A percentile compares a stretch with the other conserved stretches of the same genome.
Evolutionary conservation across 64 coral and sea anemone genomes (phyloP).

Genomic region (Pocillopora damicornis): DNA sequence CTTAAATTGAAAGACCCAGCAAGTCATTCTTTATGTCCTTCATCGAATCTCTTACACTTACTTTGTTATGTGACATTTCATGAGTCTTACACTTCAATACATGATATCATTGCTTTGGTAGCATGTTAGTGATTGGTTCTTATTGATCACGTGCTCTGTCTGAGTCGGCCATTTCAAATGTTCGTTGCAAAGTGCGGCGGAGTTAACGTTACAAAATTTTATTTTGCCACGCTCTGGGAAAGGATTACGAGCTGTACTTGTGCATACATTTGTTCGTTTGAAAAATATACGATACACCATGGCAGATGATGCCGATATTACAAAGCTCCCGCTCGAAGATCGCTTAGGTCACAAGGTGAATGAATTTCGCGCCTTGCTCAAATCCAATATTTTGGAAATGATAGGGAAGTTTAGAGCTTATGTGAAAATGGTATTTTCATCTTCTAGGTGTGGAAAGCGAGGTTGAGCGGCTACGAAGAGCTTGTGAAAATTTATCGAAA

Average conservation of each 20-base stretch:
- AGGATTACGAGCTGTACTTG: neutral
- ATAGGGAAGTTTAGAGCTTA: neutral
- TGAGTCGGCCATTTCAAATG: conserved; percentile 43
- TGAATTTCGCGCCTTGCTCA: conserved; percentile 1
- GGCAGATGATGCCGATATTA: conserved; percentile 76
- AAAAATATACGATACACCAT: conserved; percentile 27
- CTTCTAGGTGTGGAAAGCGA: conserved; percentile 96
- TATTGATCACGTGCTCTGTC: neutral
- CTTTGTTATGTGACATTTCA: neutral
- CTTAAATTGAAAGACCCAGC: no score
- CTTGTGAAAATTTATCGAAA: conserved; percentile 67
- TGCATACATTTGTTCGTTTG: neutral
- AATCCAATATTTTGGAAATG: conserved; percentile 7
- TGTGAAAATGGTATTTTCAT: neutral
- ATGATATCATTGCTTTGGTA: neutral
- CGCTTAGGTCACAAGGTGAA: conserved; percentile 79
- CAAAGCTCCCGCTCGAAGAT: conserved; percentile 85
- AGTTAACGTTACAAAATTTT: conserved; percentile 20
- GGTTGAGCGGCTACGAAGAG: conserved; percentile 95
- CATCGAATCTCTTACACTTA: neutral
- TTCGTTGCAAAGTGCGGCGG: conserved; percentile 5
- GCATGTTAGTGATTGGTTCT: conserved; percentile 11
- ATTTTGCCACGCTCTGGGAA: neutral
- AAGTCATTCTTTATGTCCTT: no score
- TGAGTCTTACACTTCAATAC: neutral